phyloP scores from a whole-genome alignment of 2,888 invertebrate genomes.

The Zonitis immaculata region DNA sequence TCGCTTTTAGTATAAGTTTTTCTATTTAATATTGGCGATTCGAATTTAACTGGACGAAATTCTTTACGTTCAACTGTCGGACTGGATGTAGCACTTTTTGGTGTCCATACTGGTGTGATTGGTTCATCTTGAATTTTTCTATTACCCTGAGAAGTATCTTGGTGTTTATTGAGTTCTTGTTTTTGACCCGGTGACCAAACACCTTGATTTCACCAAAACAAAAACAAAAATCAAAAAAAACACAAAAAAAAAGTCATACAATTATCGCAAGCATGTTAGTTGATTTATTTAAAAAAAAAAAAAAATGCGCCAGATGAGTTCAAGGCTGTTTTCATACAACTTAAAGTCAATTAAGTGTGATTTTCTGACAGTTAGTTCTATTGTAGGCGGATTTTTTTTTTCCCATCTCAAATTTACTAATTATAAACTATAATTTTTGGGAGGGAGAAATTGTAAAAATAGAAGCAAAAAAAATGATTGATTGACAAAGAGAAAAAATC shows the following conservation, averaged over 20 bases:
- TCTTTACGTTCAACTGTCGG: constrained; percentile 70
- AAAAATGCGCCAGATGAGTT: background rate
- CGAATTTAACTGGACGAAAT: constrained; percentile 74
- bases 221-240: no score
- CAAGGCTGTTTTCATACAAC: background rate
- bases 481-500: background rate
- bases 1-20: constrained; percentile 32
- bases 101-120: constrained; percentile 73
- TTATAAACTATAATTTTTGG: constrained; percentile 18
- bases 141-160: constrained; percentile 16
- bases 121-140: constrained; percentile 49
- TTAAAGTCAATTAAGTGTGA: background rate
- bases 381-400: constrained; percentile 4
- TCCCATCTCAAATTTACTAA: constrained; percentile 10
- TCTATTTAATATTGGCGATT: constrained; percentile 58
- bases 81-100: constrained; percentile 65
- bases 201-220: constrained; percentile 30
- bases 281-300: no score
- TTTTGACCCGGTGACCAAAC: constrained; percentile 60
- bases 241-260: no score
- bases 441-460: constrained; percentile 14
- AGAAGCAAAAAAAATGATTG: constrained; percentile 1
- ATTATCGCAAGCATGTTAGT: background rate
- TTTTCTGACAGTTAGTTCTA: constrained; percentile 9
- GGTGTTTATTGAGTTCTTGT: constrained; percentile 27